phyloP scores from a whole-genome alignment of 2,888 invertebrate genomes.

The Oeneis ivallda region DNA sequence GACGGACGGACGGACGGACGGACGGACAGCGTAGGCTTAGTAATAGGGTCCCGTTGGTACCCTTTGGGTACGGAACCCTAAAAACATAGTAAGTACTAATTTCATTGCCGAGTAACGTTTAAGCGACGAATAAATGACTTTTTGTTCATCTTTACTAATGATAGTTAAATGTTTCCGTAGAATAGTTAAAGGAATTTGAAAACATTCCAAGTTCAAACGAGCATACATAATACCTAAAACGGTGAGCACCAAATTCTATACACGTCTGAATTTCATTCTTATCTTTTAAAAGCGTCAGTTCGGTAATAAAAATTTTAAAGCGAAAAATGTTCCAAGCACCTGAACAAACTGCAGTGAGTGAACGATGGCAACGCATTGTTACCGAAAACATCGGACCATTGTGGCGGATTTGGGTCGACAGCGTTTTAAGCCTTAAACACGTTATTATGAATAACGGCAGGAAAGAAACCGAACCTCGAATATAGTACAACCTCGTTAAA shows the following conservation, averaged over 20 bases:
- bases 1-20: no score
- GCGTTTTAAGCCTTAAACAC: constrained; percentile 58
- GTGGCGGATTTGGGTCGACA: constrained; percentile 64
- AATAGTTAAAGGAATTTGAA: not conserved
- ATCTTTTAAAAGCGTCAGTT: constrained; percentile 37
- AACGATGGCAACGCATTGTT: constrained; percentile 62
- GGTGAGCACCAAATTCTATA: constrained; percentile 1
- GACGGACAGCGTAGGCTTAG: no score
- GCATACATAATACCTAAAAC: constrained; percentile 8
- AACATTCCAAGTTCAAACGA: not conserved
- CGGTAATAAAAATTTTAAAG: constrained; percentile 38
- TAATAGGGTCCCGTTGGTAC: no score
- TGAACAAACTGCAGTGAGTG: constrained; percentile 57
- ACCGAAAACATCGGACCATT: constrained; percentile 66
- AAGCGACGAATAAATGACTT: no score
- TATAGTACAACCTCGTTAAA: no score
- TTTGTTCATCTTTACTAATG: no score
- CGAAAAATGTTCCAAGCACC: constrained; percentile 52
- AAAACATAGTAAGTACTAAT: no score
- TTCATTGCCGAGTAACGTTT: no score
- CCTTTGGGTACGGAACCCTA: no score
- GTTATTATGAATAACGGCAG: constrained; percentile 24
- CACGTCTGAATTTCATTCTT: constrained; percentile 31
- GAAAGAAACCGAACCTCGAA: not conserved
- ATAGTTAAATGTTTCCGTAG: no score